phyloP scores from a whole-genome alignment of 2,888 invertebrate species.

The Pammene fasciana region DNA sequence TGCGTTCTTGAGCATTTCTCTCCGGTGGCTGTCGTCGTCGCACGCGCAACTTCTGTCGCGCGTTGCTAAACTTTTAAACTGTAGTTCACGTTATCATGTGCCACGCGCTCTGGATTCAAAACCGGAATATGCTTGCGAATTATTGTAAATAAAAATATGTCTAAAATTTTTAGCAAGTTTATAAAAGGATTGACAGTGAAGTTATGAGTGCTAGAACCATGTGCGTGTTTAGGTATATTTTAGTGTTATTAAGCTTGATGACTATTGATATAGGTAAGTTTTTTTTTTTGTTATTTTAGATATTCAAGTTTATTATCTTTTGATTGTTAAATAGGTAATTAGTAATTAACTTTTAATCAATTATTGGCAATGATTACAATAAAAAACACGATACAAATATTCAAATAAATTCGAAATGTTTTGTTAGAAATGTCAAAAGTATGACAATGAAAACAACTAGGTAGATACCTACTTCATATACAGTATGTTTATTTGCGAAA shows the following conservation, averaged over 20 bases:
- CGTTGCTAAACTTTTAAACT: constrained; percentile 8
- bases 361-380: too few relatives aligned
- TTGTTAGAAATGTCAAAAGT: too few relatives aligned
- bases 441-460: too few relatives aligned
- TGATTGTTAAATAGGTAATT: too few relatives aligned
- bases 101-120: constrained; percentile 42
- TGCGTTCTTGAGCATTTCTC: constrained; percentile 39
- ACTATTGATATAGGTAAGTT: constrained; percentile 58
- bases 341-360: too few relatives aligned
- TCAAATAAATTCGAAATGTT: too few relatives aligned
- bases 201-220: constrained; percentile 50
- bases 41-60: constrained; percentile 31
- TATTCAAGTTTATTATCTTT: too few relatives aligned
- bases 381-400: too few relatives aligned
- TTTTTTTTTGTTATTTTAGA: background rate
- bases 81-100: constrained; percentile 34
- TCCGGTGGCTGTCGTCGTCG: constrained; percentile 27
- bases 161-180: constrained; percentile 5
- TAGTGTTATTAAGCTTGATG: constrained; percentile 54
- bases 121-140: constrained; percentile 38
- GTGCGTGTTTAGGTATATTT: constrained; percentile 56
- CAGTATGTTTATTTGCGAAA: too few relatives aligned
- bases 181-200: constrained; percentile 20
- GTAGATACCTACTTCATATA: too few relatives aligned
- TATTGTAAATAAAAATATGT: constrained; percentile 19